These are phyloP conservation scores for Pristis pectinata DNA, from an alignment of 2,797 vertebrate species.

Conservation along the genomic window DNA sequence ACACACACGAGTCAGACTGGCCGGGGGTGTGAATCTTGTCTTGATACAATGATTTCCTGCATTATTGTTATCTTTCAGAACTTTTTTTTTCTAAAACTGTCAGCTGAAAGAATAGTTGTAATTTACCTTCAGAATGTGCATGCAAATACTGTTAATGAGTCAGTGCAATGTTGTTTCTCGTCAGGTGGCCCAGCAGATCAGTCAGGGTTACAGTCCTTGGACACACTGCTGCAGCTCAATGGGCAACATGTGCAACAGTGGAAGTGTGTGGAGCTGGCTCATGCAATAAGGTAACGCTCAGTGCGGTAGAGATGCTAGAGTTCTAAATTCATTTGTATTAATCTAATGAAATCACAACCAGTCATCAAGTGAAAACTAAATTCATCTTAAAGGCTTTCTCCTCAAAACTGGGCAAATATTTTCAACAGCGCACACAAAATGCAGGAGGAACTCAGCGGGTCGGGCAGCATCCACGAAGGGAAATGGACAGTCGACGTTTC, in stretches of 20 bases:
- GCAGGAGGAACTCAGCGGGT: no score
- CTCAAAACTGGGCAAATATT: background rate
- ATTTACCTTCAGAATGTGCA: background rate
- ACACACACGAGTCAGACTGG: no score
- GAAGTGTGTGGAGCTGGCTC: slow-evolving; percentile 89
- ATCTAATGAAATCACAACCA: background rate
- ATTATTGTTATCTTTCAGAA: no score
- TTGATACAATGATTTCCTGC: no score
- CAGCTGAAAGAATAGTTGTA: background rate
- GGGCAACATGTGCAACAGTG: slow-evolving; percentile 86
- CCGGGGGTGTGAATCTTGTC: no score
- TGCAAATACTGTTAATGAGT: background rate
- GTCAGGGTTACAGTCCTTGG: slow-evolving; percentile 82
- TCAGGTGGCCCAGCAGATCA: slow-evolving; percentile 83
- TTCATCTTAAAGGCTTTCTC: background rate
- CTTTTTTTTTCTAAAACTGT: no score
- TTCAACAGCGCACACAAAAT: background rate
- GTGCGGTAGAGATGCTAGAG: background rate
- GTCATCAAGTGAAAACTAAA: background rate
- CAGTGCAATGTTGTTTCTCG: background rate
- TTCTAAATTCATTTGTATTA: background rate
- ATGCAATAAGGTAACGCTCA: slow-evolving; percentile 75
- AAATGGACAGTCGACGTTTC: no score
- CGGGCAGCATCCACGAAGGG: no score
- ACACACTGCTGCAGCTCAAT: slow-evolving; percentile 83